A percentile compares a stretch with the other conserved stretches of the same genome.
These are phyloP conservation scores for Tachysurus fulvidraco DNA, from an alignment of 2,113 vertebrate genomes.

Conservation along the genomic window DNA sequence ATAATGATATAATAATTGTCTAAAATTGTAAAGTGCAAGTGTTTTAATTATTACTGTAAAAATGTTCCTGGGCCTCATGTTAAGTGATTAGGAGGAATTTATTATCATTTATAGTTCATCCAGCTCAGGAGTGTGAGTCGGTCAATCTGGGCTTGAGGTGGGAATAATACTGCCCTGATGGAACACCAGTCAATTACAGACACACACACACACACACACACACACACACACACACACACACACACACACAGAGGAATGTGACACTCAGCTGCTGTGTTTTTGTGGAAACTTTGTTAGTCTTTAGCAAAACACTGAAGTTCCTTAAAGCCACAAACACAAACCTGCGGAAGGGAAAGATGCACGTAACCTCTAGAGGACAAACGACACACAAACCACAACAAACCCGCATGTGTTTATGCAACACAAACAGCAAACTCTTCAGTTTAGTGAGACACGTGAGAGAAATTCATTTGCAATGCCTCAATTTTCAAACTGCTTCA, in stretches of 20 bases:
- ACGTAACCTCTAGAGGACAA: constrained; percentile 36
- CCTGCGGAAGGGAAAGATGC: constrained; percentile 10
- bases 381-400: not conserved
- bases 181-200: no score
- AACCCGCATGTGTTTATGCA: not conserved
- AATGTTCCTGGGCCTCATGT: no score
- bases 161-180: not conserved
- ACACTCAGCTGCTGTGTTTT: not conserved
- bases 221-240: not conserved
- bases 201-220: not conserved
- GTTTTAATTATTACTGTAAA: no score
- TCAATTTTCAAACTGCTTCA: not conserved
- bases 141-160: not conserved
- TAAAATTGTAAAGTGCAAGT: no score
- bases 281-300: not conserved
- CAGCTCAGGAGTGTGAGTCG: not conserved
- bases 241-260: not conserved
- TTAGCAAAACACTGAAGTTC: constrained; percentile 47
- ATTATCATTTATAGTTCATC: not conserved
- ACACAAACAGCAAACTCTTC: not conserved
- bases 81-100: not conserved
- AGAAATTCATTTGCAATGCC: not conserved
- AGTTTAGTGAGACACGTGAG: not conserved
- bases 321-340: constrained; percentile 56
- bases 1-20: no score